Evolutionary conservation across 2,888 invertebrate genomes (phyloP), one percentile per base, ranked within the genome.

Genomic region (Eilema sororculum): DNA sequence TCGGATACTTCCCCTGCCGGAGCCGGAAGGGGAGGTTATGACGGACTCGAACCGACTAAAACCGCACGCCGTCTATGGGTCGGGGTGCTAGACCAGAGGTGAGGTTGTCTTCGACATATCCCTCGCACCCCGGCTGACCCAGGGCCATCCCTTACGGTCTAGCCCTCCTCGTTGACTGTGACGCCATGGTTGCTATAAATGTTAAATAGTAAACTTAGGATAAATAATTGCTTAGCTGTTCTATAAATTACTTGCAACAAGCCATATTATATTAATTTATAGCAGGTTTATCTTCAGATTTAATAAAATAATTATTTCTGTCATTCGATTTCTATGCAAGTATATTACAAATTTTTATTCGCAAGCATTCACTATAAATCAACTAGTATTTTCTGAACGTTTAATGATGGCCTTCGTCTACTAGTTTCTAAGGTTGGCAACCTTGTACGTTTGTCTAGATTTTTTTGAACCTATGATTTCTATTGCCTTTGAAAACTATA

Each of bases 401-500:
- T 84, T 81, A 87, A 78, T 83, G 84, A 84, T 84, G 75, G 73
- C 71, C 83, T 74, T 69, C 71, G 69, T 76, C 68, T 77, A 68
- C 12, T 28, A 59, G 60, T 52, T 37, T 63, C 41, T 68, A 65
- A 69, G 71, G 71, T 76, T 76, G 59, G 24, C 59, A 64, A 67
- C 70, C 65, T 63, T n/a, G 25, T 13, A 59, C 56, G 59, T 67
- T 41, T 20, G 63, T 52, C 64, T 74, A 61, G 20, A 67, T 76
- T 61, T 67, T 52, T 63, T 46, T 37, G 2, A 52, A 52, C 22
- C 24, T 65, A 33, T n/a, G 22, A 52, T 64, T 65, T 69, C 41
- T 46, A 33, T 20, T 68, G 24, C 20, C 30, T 58, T 64, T 52
- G 46, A 41, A 41, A 37, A 20, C 33, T 24, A 1, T 24, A 57